These are phyloP conservation scores for Ophioderma brevispina DNA, from an alignment of 35 echinoderm and acorn worm species.

Conservation along the genomic window DNA sequence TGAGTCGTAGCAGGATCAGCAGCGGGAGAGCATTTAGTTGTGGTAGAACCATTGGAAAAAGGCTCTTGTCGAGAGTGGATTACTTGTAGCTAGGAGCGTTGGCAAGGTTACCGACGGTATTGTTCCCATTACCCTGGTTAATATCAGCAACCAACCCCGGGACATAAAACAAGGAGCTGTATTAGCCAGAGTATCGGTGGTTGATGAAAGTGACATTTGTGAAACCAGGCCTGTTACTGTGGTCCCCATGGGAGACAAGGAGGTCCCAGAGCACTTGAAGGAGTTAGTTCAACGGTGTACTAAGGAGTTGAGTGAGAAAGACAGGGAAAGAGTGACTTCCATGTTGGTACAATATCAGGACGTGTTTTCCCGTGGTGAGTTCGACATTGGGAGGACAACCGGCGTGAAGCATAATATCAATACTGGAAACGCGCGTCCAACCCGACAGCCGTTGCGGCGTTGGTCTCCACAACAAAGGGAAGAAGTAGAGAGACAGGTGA, in stretches of 20 bases:
- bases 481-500: slow-evolving; percentile 6
- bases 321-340: not conserved
- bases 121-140: not conserved
- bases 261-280: not conserved
- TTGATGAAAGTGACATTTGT: too few relatives aligned
- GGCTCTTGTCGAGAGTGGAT: not conserved
- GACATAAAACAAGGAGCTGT: too few relatives aligned
- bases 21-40: not conserved
- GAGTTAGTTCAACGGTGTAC: not conserved
- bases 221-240: too few relatives aligned
- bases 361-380: slow-evolving; percentile 24
- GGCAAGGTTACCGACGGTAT: not conserved
- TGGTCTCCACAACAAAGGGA: not conserved
- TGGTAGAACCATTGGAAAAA: not conserved
- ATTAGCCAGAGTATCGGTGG: too few relatives aligned
- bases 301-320: not conserved
- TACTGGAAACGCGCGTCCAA: slow-evolving; percentile 34
- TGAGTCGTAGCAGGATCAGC: not conserved
- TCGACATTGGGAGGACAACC: slow-evolving; percentile 51
- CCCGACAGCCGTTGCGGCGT: slow-evolving; percentile 48
- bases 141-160: not conserved
- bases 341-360: slow-evolving; percentile 19
- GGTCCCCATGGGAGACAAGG: too few relatives aligned
- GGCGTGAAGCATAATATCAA: slow-evolving; percentile 51
- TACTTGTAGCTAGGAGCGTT: not conserved